Evolutionary conservation across 2,113 vertebrate species (phyloP).

Genomic region (Lota lota): DNA sequence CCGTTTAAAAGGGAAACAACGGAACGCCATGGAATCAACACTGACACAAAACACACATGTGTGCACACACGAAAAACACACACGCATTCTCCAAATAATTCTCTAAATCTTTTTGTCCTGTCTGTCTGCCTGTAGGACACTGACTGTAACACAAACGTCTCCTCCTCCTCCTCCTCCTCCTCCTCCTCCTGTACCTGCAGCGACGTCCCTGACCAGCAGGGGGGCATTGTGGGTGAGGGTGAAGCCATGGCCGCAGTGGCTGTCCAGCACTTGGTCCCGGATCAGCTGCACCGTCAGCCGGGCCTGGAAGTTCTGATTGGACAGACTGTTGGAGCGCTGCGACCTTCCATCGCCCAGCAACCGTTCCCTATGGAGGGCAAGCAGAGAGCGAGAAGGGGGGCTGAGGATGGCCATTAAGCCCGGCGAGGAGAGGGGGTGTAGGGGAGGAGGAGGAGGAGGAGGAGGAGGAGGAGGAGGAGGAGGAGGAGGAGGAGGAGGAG

Average conservation of each 20-base stretch:
- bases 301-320: slow-evolving; percentile 73
- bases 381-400: slow-evolving; percentile 7
- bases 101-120: too few species aligned
- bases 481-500: too few species aligned
- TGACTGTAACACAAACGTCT: too few species aligned
- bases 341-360: slow-evolving; percentile 73
- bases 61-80: slow-evolving; percentile 7
- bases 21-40: slow-evolving; percentile 14
- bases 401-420: slow-evolving; percentile 15
- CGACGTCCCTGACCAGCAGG: slow-evolving; percentile 86
- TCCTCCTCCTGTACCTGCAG: slow-evolving; percentile 74
- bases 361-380: slow-evolving; percentile 73
- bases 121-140: too few species aligned
- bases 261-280: slow-evolving; percentile 82
- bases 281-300: slow-evolving; percentile 83
- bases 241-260: slow-evolving; percentile 83
- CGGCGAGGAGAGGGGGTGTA: not conserved
- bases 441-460: not conserved
- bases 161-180: too few species aligned
- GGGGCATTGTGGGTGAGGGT: slow-evolving; percentile 81
- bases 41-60: too few species aligned
- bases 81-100: too few species aligned
- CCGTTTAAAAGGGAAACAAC: slow-evolving; percentile 22
- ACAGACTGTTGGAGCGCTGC: slow-evolving; percentile 62
- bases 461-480: too few species aligned